Evolutionary conservation across 2,888 invertebrate species (phyloP).

Genomic region (Drosophila mayaguana): DNA sequence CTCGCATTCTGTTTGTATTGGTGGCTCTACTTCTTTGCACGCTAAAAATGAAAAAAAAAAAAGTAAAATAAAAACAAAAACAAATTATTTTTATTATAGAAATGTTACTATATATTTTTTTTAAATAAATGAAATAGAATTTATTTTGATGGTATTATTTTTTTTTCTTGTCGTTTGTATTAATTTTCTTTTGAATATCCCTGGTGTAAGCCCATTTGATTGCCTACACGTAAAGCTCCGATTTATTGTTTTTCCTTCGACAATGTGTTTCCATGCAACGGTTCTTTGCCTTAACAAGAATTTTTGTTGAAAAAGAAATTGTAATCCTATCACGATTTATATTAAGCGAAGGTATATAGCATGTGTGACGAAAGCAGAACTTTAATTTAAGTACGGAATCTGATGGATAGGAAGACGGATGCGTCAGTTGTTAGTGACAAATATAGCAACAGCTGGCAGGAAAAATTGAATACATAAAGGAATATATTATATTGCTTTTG

Average conservation of each 20-base stretch:
- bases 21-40: conserved; percentile 1
- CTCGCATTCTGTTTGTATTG: conserved; percentile 18
- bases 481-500: not conserved
- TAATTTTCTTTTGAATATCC: not conserved
- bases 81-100: not conserved
- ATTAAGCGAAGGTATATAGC: too few species aligned
- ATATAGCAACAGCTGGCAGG: conserved; percentile 20
- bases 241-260: not conserved
- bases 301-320: not conserved
- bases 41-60: conserved; percentile 1
- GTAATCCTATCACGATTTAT: too few species aligned
- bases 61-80: too few species aligned
- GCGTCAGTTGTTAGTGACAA: conserved; percentile 30
- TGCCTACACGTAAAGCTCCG: not conserved
- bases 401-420: conserved; percentile 19
- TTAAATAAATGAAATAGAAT: not conserved
- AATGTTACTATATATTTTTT: not conserved
- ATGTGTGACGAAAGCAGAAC: not conserved
- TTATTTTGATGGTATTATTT: not conserved
- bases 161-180: not conserved
- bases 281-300: not conserved
- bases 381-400: conserved; percentile 18
- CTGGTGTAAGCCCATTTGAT: too few species aligned
- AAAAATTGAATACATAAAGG: too few species aligned
- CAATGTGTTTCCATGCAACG: not conserved